Base-by-base conservation (phyloP, 2,797 vertebrate species). In the Myoxocephalus aenaeus region DNA sequence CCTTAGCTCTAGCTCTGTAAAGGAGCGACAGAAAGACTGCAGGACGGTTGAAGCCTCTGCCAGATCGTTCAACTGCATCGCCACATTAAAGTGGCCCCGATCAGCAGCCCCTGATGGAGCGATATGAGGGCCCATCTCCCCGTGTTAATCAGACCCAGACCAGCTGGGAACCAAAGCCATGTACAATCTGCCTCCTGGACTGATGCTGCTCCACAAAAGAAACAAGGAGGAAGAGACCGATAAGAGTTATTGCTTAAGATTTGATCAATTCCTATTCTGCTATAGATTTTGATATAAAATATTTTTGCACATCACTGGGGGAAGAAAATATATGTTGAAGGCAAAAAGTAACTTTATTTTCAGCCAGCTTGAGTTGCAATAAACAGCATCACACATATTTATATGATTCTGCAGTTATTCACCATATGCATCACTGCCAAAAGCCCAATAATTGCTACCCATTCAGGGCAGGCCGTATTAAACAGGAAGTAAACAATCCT, bases 51-150 rank as follows among this genome's bases (percentile, higher is more conserved):
- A 42, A 50, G 59, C 46, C 25, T 70, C 56, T 48, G 61, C 59
- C 15, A 53, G 58, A n/a, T 22, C n/a, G 70, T 68, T 68, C 22
- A 69, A 66, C 70, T 66, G 64, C 44, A 69, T 69, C 67, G 46
- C 67, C 7, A 17, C 50, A 57, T 42, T 27, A 34, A 50, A 46
- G 70, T 56, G 36, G 27, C 65, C 40, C 40, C 38, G 17, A 75
- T 85, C 48, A 85, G 80, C 76, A 38, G 71, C 46, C 64, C 17
- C 50, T 75, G 80, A 85, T 82, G 77, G 68, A 75, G 74, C 70
- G 80, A 86, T 82, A 53, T 75, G 81, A 56, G 11, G 5, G 40
- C 46, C 42, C 67, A 11, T 69, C 58, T 79, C 46, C 22, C 54
- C 11, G 63, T 36, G 65, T 63, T 86, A 74, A 80, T 78, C 82